Evolutionary conservation across 1,140 invertebrate genomes (phyloP), one percentile per base, ranked within the genome.

Genomic region (Glossosoma conforme): DNA sequence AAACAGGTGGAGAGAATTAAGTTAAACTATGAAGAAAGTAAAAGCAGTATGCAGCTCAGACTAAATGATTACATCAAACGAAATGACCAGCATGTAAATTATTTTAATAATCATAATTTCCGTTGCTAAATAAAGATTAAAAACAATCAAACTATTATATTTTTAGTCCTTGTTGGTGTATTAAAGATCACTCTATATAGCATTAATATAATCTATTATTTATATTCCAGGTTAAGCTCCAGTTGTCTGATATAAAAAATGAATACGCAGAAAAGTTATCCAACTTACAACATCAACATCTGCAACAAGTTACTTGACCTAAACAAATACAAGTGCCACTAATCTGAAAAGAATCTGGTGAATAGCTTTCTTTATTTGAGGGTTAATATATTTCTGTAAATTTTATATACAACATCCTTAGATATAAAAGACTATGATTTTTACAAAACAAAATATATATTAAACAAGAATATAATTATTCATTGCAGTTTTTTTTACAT

Each of bases 1-100:
- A 62, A 61, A n/a, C 71, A 75, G 43, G 62, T 73, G 17, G 70
- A 65, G 28, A 62, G 70, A 28, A 74, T 75, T 57, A 69, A 73
- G 51, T 61, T 67, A 17, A 67, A 69, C 42, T 75, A 75, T 68
- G n/a, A 71, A 68, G 46, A 48, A 67, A 35, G 68, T 66, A 55
- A 68, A 56, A 19, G 65, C 67, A 45, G 58, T 70, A 19, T 69
- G 65, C 43, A 65, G 64, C 45, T 45, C 14, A 38, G 44, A 28
- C 49, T 59, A 43, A 38, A 59, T 24, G 2, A 19, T 19, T 44
- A 25, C 42, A 52, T 52, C 10, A 51, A 49, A 10, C 62, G 68
- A 21, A 62, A 65, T 18, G 66, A 68, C 30, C 24, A 52, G 25
- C 44, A 54, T 44, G 47, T 60, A 33, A n/a, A 28, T 25, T 15